Evolutionary conservation across 1,140 invertebrate genomes (phyloP), one percentile per base, ranked within the genome.

Genomic region (Trachymyrmex septentrionalis): DNA sequence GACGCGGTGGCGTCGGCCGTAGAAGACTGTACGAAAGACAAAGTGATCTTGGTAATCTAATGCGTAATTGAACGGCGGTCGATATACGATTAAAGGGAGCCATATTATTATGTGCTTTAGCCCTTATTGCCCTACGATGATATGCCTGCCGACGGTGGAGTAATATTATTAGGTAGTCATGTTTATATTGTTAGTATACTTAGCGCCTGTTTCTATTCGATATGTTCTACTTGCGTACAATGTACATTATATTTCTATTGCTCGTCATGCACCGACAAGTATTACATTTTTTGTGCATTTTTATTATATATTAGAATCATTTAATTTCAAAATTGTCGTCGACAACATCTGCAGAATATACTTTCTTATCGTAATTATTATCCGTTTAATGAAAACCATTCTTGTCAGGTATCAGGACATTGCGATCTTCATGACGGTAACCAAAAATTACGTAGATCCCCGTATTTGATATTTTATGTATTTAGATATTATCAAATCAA

Each of bases 21-120:
- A 16, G 69, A 73, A 84, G 38, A 84, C 67, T 59, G 14, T 61
- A 73, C 55, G 80, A 84, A 84, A 84, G 69, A 84, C 80, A 84
- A 84, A 84, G 80, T 84, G 69, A 84, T 75, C 69, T 57, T 12
- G 80, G 69, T 73, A 84, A 84, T 84, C 69, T 84, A 84, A 84
- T 84, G 80, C 50, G 80, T 84, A 84, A 84, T 84, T 84, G 80
- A 73, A 75, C 69, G 80, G 80, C 80, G 80, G 69, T 48, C 69
- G 69, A 84, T 84, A 34, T 16, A 38, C 80, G 69, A 84, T 84
- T 84, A 84, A 75, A 84, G 55, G 59, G 55, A 6, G n/a, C 55
- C 6, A n/a, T 48, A 48, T 75, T 84, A 75, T 84, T 71, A 61
- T 73, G 69, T 75, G 50, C 67, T 73, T 73, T 82, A 69, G 34